Conservation (phyloP, 2,888 invertebrate species). For the Trissolcus japonicus region DNA sequence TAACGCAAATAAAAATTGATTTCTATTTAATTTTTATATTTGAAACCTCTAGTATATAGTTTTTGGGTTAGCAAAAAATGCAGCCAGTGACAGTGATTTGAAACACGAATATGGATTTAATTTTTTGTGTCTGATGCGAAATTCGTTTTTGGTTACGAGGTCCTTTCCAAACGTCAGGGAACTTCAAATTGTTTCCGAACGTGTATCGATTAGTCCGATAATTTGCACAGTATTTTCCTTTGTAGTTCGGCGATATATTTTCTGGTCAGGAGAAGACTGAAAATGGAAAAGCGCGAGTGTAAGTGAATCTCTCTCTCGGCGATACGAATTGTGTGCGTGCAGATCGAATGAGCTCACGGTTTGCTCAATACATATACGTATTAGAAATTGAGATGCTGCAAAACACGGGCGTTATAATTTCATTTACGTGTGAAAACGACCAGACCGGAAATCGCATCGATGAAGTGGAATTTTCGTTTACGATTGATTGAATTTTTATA, state of each 20-base stretch:
- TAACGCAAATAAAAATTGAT: not conserved
- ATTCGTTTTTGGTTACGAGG: not conserved
- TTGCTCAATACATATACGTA: constrained; percentile 25
- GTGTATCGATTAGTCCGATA: constrained; percentile 8
- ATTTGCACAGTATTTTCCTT: constrained; percentile 13
- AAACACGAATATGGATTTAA: not conserved
- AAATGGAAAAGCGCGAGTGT: constrained; percentile 11
- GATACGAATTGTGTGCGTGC: constrained; percentile 10
- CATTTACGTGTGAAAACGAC: constrained; percentile 25
- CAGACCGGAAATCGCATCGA: not conserved
- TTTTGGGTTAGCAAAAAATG: not conserved
- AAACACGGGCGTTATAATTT: constrained; percentile 27
- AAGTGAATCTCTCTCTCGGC: constrained; percentile 5
- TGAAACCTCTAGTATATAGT: not conserved
- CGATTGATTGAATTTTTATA: too few relatives aligned
- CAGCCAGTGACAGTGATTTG: not conserved
- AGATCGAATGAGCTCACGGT: constrained; percentile 21
- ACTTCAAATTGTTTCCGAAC: not conserved
- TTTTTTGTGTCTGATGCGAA: not conserved
- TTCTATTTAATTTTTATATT: not conserved
- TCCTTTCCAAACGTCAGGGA: constrained; percentile 2
- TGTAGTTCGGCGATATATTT: constrained; percentile 13
- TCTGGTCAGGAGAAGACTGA: not conserved
- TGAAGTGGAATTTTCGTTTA: not conserved
- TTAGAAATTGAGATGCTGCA: constrained; percentile 30